Evolutionary conservation across 1,140 invertebrate species (phyloP), one percentile per base, ranked within the genome.

Genomic region (Dendroctonus ponderosae): DNA sequence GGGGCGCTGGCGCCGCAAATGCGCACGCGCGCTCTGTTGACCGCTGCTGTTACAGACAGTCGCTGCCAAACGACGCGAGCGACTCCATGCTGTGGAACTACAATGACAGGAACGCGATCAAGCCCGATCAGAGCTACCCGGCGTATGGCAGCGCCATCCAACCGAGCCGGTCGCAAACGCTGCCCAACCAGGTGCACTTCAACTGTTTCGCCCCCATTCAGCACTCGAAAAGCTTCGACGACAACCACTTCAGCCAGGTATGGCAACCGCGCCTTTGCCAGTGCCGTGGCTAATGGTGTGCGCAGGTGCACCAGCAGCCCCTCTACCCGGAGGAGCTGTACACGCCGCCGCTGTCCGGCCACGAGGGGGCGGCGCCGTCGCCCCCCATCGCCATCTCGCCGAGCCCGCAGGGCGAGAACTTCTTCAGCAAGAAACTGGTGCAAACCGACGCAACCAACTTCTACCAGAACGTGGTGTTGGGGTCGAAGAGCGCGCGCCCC

Each of bases 171-270:
- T 61, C 71, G 11, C 69, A 62, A 15, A 69, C 72, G 8, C 54
- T 72, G 46, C 67, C 68, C 51, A 72, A 15, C 72, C 70, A 11
- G 76, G 15, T 53, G 42, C 62, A 70, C 26, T 44, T 77, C 52
- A 80, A 82, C 39, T 83, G 82, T 54, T 83, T 84, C 56, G 77
- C 82, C 0, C 81, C 81, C 0, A 69, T 83, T 26, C 69, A 70
- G 59, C 67, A 62, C 7, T 74, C 70, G 41, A 75, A 75, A 58
- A 71, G 67, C 37, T 69, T 64, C 69, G 70, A 74, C 14, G 69
- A 73, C 15, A 67, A 66, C 57, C 66, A 71, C 41, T 71, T 71
- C 50, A 66, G 66, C 50, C 69, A 70, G 49, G 62, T 62, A 48
- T 53, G 41, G 11, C 9, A 56, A 11, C 7, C 5, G 26, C 26